phyloP scores from a whole-genome alignment of 1,140 invertebrate genomes.

The Zaprionus nigranus region DNA sequence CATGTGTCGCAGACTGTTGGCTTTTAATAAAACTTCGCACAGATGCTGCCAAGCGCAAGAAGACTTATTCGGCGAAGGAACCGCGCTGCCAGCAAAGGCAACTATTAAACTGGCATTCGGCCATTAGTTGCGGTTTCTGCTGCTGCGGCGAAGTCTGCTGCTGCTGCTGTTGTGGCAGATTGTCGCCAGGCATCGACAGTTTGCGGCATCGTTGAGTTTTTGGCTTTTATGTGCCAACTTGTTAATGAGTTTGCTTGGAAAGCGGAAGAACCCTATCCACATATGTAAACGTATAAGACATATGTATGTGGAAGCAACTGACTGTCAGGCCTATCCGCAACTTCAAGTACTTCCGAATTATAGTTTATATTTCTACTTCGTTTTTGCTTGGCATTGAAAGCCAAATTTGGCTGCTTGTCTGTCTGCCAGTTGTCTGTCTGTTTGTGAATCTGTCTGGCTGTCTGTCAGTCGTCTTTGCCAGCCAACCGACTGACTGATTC shows the following conservation, averaged over 20 bases:
- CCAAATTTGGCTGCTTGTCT: slow-evolving; percentile 42
- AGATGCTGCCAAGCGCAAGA: slow-evolving; percentile 55
- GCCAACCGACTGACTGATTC: slow-evolving; percentile 43
- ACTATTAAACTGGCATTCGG: slow-evolving; percentile 57
- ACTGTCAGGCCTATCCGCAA: slow-evolving; percentile 47
- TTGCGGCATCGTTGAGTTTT: slow-evolving; percentile 48
- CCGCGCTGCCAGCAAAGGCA: slow-evolving; percentile 26
- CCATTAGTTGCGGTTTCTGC: slow-evolving; percentile 74
- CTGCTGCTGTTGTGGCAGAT: slow-evolving; percentile 56
- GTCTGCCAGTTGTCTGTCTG: slow-evolving; percentile 16
- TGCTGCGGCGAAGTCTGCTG: slow-evolving; percentile 29
- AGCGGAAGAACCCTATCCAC: background rate
- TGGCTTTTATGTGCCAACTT: slow-evolving; percentile 78
- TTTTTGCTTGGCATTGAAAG: slow-evolving; percentile 59
- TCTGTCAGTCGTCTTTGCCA: slow-evolving; percentile 22
- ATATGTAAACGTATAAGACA: no score
- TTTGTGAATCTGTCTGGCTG: slow-evolving; percentile 33
- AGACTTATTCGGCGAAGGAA: slow-evolving; percentile 49
- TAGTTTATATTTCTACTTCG: slow-evolving; percentile 25
- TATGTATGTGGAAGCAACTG: background rate
- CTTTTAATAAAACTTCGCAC: slow-evolving; percentile 78
- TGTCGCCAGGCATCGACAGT: slow-evolving; percentile 71
- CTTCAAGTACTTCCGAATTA: no score
- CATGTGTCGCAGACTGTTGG: slow-evolving; percentile 72
- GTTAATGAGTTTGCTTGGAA: slow-evolving; percentile 75